Percentiles rank a stretch among this genome's conserved stretches.
phyloP scores from a whole-genome alignment of 2,797 vertebrate species.

The Bucorvus abyssinicus region DNA sequence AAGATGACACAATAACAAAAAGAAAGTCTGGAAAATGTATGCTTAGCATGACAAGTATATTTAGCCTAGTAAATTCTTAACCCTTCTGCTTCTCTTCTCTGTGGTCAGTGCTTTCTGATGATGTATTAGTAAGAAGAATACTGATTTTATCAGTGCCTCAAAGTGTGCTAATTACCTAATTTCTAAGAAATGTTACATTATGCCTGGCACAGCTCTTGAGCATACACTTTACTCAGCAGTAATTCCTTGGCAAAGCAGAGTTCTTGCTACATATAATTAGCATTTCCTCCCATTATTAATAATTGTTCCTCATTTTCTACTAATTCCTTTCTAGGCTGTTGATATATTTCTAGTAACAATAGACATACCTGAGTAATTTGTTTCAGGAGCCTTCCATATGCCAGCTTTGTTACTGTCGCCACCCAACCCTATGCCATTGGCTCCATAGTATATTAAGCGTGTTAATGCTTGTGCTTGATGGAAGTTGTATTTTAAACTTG shows the following conservation, averaged over 20 bases:
- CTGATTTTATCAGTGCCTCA: constrained; percentile 2
- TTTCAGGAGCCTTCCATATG: not conserved
- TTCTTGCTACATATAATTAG: constrained; percentile 20
- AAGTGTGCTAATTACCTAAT: constrained; percentile 27
- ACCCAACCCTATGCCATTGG: not conserved
- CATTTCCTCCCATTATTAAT: constrained; percentile 45
- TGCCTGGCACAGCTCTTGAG: not conserved
- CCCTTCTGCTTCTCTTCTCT: not conserved
- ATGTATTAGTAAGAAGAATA: not conserved
- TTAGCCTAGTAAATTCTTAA: constrained; percentile 12
- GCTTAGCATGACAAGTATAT: not conserved
- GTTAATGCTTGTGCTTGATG: not conserved
- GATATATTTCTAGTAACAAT: not conserved
- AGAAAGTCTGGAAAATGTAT: constrained; percentile 22
- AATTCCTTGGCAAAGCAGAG: not conserved
- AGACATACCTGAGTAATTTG: not conserved
- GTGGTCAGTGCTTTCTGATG: not conserved
- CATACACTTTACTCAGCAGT: not conserved
- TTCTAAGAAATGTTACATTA: constrained; percentile 38
- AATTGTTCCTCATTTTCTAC: constrained; percentile 39
- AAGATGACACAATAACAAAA: constrained; percentile 6
- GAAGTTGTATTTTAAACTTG: not conserved
- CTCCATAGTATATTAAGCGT: not conserved
- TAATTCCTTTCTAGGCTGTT: constrained; percentile 13
- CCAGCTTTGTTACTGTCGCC: not conserved